These are phyloP conservation scores for Phymastichus coffea DNA, from an alignment of 1,140 invertebrate genomes.

Conservation along the genomic window DNA sequence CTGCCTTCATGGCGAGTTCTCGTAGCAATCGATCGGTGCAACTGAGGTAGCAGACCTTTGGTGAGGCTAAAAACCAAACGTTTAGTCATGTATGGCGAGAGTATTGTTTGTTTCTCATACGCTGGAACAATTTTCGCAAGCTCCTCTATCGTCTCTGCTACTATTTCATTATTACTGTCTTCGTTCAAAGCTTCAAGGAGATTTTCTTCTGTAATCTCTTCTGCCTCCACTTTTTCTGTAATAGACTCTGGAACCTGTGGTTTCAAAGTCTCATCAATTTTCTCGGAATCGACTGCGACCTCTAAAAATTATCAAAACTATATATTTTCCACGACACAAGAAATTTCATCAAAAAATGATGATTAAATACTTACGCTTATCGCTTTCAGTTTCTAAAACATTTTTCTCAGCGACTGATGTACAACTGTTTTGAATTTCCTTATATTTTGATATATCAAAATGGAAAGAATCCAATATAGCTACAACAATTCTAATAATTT, in stretches of 20 bases:
- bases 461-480: constrained; percentile 89
- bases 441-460: constrained; percentile 76
- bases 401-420: too few relatives aligned
- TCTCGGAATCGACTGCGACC: constrained; percentile 36
- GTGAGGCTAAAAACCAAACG: constrained; percentile 65
- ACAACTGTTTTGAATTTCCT: constrained; percentile 32
- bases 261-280: constrained; percentile 37
- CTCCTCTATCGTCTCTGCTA: constrained; percentile 34
- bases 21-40: constrained; percentile 69
- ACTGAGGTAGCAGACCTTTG: constrained; percentile 63
- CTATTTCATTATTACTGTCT: constrained; percentile 34
- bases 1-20: constrained; percentile 73
- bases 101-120: constrained; percentile 59
- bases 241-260: too few relatives aligned
- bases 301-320: too few relatives aligned
- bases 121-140: constrained; percentile 42
- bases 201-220: constrained; percentile 39
- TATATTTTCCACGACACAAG: not conserved
- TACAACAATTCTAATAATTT: constrained; percentile 77
- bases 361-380: too few relatives aligned
- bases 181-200: constrained; percentile 43
- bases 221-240: constrained; percentile 37
- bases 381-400: too few relatives aligned
- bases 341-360: too few relatives aligned
- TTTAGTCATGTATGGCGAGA: constrained; percentile 72